Evolutionary conservation across 2,797 vertebrate species (phyloP).

Genomic region (Diceros bicornis): DNA sequence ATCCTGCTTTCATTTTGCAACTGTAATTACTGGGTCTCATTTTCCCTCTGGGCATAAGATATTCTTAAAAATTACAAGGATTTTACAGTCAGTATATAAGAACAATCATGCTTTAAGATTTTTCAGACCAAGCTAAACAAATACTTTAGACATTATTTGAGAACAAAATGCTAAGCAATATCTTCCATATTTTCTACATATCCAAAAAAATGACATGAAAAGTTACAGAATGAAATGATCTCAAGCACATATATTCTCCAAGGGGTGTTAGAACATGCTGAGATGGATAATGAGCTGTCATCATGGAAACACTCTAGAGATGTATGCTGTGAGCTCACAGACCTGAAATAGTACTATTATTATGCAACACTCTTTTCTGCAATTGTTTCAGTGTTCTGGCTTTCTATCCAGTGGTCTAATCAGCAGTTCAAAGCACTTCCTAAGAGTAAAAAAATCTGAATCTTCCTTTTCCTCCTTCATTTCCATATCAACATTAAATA

Average conservation of each 20-base stretch:
- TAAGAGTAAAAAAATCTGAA: background rate
- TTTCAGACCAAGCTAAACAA: conserved; percentile 48
- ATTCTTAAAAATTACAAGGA: conserved; percentile 38
- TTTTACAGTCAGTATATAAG: background rate
- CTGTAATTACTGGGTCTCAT: conserved; percentile 61
- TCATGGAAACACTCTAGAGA: conserved; percentile 66
- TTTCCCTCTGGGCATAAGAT: conserved; percentile 48
- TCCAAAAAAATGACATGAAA: conserved; percentile 49
- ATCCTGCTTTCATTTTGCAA: conserved; percentile 63
- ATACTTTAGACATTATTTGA: conserved; percentile 60
- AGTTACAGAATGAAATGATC: conserved; percentile 73
- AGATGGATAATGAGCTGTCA: conserved; percentile 75
- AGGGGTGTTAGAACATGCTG: conserved; percentile 68
- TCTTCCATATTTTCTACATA: conserved; percentile 66
- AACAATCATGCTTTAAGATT: conserved; percentile 13
- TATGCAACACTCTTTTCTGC: conserved; percentile 46
- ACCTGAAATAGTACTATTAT: background rate
- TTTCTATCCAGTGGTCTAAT: background rate
- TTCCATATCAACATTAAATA: background rate
- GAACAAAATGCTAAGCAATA: conserved; percentile 50
- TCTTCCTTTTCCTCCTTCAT: conserved; percentile 42
- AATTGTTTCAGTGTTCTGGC: background rate
- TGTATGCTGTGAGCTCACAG: conserved; percentile 52
- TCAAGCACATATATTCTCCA: conserved; percentile 68
- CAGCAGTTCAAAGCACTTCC: conserved; percentile 29